Conservation (phyloP, 2,113 vertebrate species). For the Carassius gibelio region DNA sequence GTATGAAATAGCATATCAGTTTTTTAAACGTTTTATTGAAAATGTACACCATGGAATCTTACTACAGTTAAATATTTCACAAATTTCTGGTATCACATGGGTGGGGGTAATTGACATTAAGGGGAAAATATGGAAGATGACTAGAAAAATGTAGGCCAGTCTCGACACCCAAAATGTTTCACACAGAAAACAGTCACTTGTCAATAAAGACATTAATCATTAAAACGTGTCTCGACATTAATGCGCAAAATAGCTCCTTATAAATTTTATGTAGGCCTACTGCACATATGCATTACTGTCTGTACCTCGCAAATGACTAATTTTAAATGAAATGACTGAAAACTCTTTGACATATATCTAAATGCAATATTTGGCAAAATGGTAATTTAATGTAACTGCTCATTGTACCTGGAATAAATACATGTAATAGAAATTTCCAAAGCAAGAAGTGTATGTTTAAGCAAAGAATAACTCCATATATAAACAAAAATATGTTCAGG, state of each 20-base stretch:
- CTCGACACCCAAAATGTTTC: conserved; percentile 69
- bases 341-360: conserved; percentile 56
- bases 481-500: conserved; percentile 57
- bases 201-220: conserved; percentile 69
- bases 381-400: conserved; percentile 50
- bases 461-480: conserved; percentile 56
- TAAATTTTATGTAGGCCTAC: conserved; percentile 77
- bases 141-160: conserved; percentile 73
- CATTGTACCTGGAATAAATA: conserved; percentile 62
- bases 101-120: conserved; percentile 61
- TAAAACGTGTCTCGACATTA: conserved; percentile 75
- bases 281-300: conserved; percentile 71
- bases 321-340: conserved; percentile 28
- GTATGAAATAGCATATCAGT: not conserved
- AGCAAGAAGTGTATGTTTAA: conserved; percentile 56
- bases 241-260: conserved; percentile 83
- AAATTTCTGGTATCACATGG: conserved; percentile 45
- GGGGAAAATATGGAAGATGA: conserved; percentile 64
- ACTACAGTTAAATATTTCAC: conserved; percentile 71
- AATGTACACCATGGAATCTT: conserved; percentile 78
- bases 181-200: conserved; percentile 66
- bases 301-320: conserved; percentile 63
- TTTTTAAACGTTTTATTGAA: conserved; percentile 76
- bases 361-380: conserved; percentile 73
- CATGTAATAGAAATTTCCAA: conserved; percentile 56